Evolutionary conservation across 2,888 invertebrate species (phyloP).

Genomic region (Gibbula magus): DNA sequence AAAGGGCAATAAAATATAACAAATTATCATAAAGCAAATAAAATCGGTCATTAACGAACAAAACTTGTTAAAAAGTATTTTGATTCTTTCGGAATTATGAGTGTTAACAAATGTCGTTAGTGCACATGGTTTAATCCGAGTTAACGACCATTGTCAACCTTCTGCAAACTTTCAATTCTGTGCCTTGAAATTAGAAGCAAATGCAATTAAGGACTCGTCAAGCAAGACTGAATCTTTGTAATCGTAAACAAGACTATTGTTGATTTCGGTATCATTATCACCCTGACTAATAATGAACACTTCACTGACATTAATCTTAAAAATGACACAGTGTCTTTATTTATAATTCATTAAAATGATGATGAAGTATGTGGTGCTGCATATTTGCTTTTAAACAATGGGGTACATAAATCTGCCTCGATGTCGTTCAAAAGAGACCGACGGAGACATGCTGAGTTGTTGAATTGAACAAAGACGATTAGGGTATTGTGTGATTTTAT

Average conservation of each 20-base stretch:
- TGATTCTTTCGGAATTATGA: not conserved
- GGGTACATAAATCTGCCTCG: not conserved
- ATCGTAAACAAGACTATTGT: not conserved
- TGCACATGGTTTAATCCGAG: not conserved
- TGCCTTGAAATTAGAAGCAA: not conserved
- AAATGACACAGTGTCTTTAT: slow-evolving; percentile 9
- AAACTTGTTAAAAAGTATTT: too few relatives aligned
- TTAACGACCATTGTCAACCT: not conserved
- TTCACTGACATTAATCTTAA: not conserved
- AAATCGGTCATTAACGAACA: too few relatives aligned
- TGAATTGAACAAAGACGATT: slow-evolving; percentile 2
- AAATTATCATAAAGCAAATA: too few relatives aligned
- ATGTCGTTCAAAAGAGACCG: not conserved
- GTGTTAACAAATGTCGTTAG: not conserved
- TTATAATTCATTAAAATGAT: slow-evolving; percentile 15
- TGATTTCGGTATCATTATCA: not conserved
- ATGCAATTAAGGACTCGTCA: not conserved
- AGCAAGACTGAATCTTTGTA: not conserved
- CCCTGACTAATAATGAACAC: not conserved
- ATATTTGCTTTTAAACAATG: not conserved
- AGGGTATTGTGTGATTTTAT: not conserved
- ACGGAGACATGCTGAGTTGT: not conserved
- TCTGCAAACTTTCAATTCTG: not conserved
- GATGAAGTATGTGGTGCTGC: not conserved
- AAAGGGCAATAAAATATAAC: too few relatives aligned